phyloP scores from a whole-genome alignment of 2,888 invertebrate species.

The Therioaphis trifolii region DNA sequence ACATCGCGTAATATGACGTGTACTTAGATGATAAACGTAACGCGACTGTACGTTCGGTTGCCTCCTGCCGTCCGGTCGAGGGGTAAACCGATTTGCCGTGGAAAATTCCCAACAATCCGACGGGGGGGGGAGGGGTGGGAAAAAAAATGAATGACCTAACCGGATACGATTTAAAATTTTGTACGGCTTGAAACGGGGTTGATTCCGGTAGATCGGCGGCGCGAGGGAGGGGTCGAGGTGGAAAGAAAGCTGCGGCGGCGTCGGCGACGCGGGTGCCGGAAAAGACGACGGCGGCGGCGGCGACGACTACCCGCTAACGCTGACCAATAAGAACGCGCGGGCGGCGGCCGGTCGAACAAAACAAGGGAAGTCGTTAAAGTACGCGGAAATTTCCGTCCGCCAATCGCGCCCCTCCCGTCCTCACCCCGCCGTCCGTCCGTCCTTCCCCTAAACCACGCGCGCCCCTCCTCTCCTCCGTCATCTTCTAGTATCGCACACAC shows the following conservation, averaged over 20 bases:
- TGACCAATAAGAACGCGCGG: slow-evolving; percentile 62
- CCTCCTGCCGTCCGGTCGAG: neutral
- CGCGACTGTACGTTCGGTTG: slow-evolving; percentile 35
- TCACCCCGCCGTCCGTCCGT: neutral
- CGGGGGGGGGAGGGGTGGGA: no score
- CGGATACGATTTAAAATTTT: slow-evolving; percentile 30
- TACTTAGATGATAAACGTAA: neutral
- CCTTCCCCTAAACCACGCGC: neutral
- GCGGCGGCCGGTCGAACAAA: slow-evolving; percentile 59
- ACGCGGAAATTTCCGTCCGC: slow-evolving; percentile 62
- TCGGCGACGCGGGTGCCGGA: slow-evolving; percentile 30
- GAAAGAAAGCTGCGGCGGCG: slow-evolving; percentile 32
- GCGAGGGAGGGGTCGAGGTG: neutral
- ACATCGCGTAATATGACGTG: no score
- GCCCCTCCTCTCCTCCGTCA: neutral
- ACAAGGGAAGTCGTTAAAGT: slow-evolving; percentile 63
- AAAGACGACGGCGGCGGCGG: slow-evolving; percentile 34
- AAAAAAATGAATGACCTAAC: neutral
- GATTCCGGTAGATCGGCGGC: neutral
- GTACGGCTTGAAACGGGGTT: slow-evolving; percentile 13
- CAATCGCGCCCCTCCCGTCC: slow-evolving; percentile 58
- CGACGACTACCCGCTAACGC: neutral
- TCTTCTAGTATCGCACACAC: neutral
- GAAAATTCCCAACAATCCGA: neutral
- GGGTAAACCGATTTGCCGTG: slow-evolving; percentile 5